Base-by-base conservation (phyloP, 2,888 invertebrate species). In the Ecliptopera silaceata region DNA sequence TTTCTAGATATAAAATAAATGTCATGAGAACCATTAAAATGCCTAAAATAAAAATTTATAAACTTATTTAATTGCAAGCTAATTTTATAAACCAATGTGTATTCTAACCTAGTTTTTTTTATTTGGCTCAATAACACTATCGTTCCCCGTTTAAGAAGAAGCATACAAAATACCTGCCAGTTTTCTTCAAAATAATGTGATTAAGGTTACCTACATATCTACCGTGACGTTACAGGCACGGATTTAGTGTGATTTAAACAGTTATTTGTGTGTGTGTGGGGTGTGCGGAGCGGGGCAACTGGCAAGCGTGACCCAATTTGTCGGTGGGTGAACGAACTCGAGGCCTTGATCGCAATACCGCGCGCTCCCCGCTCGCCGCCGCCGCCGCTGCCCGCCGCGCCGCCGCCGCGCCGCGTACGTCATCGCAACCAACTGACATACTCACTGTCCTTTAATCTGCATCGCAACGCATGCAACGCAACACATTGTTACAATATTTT, bases 281-380 rank as follows among this genome's bases (percentile, higher is more conserved):
- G 77, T 75, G 77, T 68, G 81, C 73, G 76, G 78, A 68, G 82
- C 75, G 79, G 74, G 75, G 77, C 75, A 46, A 54, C 54, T 53
- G 78, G 75, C 76, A 76, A 79, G 85, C 83, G 82, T 87, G 89
- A 89, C 90, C 90, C 75, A 88, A 83, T 89, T 39, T 90, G 85
- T 74, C 63, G 65, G 70, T 75, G 84, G 90, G 90, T 89, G 88
- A 89, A 91, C 89, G 90, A 90, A 87, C 91, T 80, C 76, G 79
- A 72, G 90, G 90, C 91, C 91, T 90, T 91, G 91, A 89, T 91
- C 91, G 91, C 91, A 90, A 90, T 91, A 86, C 82, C 73, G 79
- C 71, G 75, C 76, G 72, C 68, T 69, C 65, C 65, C 66, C 67
- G 64, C 72, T 61, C 69, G 56, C 66, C 66, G 68, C 70, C 68